Evolutionary conservation across 2,797 vertebrate species (phyloP), one percentile per base, ranked within the genome.

Genomic region (Gymnoscopelus braueri): DNA sequence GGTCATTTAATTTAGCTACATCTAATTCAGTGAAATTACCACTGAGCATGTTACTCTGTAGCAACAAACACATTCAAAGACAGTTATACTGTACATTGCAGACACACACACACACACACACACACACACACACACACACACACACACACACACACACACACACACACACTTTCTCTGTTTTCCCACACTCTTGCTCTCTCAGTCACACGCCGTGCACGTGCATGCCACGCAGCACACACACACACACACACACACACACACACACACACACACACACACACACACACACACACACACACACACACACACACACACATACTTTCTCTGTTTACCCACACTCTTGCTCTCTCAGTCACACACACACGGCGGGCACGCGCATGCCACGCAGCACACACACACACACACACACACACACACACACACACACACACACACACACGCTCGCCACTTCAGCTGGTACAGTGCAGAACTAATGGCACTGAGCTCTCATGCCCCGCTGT

Each of bases 401-500:
- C 47, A 48, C 12, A 48, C 26, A 4, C 32, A 32, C 32, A 3
- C 4, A 3, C 32, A 32, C 32, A 32, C 32, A 3, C 32, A 14
- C 19, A 19, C 19, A 19, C 19, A 19, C 19, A 19, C 19, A 19
- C 19, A 53, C 71, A 65, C 78, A 61, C 59, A 54, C 69, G 60
- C 61, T 32, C 54, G 59, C 52, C 44, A 55, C 55, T 60, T 61
- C 49, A 68, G 68, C 74, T 67, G 77, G 67, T 56, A 9, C 68
- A 82, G 67, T 5, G 49, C 79, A 78, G 61, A 48, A 57, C 66
- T 66, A 15, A 73, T 68, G 74, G 66, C 71, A 77, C 58, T 55
- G 66, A 63, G 78, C 60, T 82, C 66, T 72, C 65, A 73, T 68
- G 75, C 69, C 60, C 62, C 62, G 35, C 66, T 74, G 84, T 84